Evolutionary conservation across 37 sponge, comb jelly and placozoan species (phyloP), one percentile per base, ranked within the genome.

Genomic region (Agelas oroides): DNA sequence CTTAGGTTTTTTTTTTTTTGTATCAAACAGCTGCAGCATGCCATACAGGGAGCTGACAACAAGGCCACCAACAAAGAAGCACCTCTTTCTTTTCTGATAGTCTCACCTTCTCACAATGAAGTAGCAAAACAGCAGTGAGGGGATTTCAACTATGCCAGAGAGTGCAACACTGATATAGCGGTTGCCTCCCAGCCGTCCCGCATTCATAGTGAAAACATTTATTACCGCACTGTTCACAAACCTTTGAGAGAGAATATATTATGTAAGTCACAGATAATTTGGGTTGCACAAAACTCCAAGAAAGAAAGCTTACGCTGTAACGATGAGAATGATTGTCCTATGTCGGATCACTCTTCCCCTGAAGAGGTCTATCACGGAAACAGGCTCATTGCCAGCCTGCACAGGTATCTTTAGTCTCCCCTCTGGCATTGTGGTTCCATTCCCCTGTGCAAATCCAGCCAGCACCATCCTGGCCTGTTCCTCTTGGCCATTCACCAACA

Each of bases 121-220:
- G 65, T 64, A 77, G 63, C 24, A 59, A 20, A 75, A 11, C 23
- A 87, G 8, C 28, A 62, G 32, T 1, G 83, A 65, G 58, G 92
- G 92, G 0, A 87, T 35, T 23, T 92, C 92, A 19, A 92, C 66
- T 13, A 92, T 75, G 18, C 84, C 84, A 14, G 88, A 78, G 23
- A 84, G 65, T 53, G 63, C 63, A 23, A 92, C 73, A 65, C 73
- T 83, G 40, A 87, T 14, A 35, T 92, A 92, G 56, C 79, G 72
- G 73, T 87, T 87, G 0, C 84, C 70, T 27, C 84, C 84, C 11
- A 92, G 76, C 33, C 54, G 33, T 69, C 83, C 88, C 66, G 78
- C 68, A 28, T 75, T 83, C 67, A 87, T 62, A 21, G 84, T 32
- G 15, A 92, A 68, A 46, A 62, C 88, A 64, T 92, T 87, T 68